Conservation (phyloP, 2,113 vertebrate genomes). For the Orthonyx spaldingii region DNA sequence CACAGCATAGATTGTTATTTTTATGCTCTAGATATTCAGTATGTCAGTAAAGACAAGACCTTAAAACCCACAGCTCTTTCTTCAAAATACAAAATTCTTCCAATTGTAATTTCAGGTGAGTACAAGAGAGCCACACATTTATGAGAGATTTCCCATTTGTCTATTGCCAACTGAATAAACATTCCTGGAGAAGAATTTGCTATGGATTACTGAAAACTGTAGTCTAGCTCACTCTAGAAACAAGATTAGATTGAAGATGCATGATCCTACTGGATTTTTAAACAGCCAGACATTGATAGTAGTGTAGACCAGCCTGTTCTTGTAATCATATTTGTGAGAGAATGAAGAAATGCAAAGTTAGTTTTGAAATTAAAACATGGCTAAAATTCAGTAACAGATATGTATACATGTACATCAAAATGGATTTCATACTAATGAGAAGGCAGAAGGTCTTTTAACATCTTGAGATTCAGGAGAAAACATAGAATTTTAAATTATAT, state of each 20-base stretch:
- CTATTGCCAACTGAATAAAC: neutral
- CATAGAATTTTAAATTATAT: neutral
- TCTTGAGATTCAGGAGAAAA: neutral
- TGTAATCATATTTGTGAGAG: neutral
- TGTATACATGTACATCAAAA: neutral
- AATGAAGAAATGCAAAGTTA: neutral
- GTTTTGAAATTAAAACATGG: neutral
- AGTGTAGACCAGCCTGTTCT: neutral
- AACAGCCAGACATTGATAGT: neutral
- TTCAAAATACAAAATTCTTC: neutral
- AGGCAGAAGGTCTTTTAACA: neutral
- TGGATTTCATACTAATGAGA: neutral
- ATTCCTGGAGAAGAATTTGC: neutral
- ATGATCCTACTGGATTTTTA: neutral
- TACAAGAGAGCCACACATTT: neutral
- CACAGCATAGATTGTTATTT: neutral
- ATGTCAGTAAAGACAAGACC: neutral
- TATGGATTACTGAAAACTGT: neutral
- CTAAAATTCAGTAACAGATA: neutral
- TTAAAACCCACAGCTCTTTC: neutral
- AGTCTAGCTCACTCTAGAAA: neutral
- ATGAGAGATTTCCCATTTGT: neutral
- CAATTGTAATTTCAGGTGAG: neutral
- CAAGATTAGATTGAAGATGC: neutral
- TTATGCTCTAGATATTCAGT: neutral